These are phyloP conservation scores for Caiman crocodilus DNA, from an alignment of 2,797 vertebrate species.

Conservation along the genomic window DNA sequence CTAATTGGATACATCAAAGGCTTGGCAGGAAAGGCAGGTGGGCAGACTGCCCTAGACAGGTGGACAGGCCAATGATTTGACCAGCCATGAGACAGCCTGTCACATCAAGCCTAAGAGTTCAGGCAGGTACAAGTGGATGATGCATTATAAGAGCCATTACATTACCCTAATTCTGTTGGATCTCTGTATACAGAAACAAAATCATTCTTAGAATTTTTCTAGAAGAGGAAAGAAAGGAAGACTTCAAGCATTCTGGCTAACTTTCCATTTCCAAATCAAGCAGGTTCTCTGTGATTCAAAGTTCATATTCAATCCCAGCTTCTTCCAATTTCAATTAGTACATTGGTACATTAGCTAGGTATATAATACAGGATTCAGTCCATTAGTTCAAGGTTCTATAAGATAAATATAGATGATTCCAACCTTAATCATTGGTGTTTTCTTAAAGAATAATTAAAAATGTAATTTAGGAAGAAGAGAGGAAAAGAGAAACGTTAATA, in stretches of 20 bases:
- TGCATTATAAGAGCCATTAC: not conserved
- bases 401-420: not conserved
- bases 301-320: not conserved
- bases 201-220: not conserved
- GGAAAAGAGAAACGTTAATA: constrained; percentile 4
- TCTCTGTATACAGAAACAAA: not conserved
- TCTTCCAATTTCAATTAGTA: not conserved
- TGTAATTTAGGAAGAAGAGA: not conserved
- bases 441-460: not conserved
- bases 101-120: no score
- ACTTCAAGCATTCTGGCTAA: not conserved
- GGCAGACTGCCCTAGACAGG: no score
- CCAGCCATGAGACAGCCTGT: no score
- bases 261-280: constrained; percentile 25
- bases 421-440: not conserved
- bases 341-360: not conserved
- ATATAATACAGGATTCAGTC: not conserved
- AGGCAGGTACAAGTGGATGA: not conserved
- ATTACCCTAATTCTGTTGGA: not conserved
- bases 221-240: not conserved
- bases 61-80: no score
- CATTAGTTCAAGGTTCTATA: not conserved
- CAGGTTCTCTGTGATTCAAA: not conserved
- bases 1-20: no score
- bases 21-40: no score